Evolutionary conservation across 2,797 vertebrate genomes (phyloP).

Genomic region (Fratercula arctica): DNA sequence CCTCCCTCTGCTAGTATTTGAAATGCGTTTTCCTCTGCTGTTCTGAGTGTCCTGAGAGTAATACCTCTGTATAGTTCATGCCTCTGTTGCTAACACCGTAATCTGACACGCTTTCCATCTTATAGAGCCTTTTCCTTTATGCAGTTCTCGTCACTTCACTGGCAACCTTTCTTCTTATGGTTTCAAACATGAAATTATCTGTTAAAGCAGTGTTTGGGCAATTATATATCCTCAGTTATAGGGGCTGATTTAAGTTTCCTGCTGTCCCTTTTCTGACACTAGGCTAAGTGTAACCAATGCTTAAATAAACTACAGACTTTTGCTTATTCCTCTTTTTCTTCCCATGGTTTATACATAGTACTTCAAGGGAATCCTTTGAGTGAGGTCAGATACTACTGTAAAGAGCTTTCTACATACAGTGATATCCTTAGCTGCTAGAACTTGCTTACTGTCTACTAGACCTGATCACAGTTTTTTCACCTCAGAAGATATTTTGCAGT

Average conservation of each 20-base stretch:
- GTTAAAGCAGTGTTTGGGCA: neutral
- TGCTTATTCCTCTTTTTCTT: neutral
- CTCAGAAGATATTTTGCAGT: neutral
- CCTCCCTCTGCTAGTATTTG: neutral
- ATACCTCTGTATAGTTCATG: neutral
- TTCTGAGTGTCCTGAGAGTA: neutral
- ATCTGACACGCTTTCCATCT: neutral
- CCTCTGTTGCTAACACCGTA: neutral
- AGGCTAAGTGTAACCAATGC: rapidly evolving
- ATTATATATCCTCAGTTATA: neutral
- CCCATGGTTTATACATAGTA: neutral
- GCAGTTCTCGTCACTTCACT: neutral
- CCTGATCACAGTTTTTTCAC: neutral
- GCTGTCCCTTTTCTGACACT: neutral
- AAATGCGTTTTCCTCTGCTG: neutral
- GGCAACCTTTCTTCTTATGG: neutral
- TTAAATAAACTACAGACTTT: neutral
- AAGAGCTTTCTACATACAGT: neutral
- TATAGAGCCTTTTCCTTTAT: neutral
- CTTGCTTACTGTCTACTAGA: neutral
- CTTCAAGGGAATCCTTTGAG: neutral
- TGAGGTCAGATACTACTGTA: neutral
- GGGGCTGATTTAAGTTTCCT: neutral
- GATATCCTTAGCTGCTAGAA: neutral
- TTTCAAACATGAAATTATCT: neutral